These are phyloP conservation scores for Rallus crepitans DNA, from an alignment of 2,797 vertebrate genomes.

Conservation along the genomic window DNA sequence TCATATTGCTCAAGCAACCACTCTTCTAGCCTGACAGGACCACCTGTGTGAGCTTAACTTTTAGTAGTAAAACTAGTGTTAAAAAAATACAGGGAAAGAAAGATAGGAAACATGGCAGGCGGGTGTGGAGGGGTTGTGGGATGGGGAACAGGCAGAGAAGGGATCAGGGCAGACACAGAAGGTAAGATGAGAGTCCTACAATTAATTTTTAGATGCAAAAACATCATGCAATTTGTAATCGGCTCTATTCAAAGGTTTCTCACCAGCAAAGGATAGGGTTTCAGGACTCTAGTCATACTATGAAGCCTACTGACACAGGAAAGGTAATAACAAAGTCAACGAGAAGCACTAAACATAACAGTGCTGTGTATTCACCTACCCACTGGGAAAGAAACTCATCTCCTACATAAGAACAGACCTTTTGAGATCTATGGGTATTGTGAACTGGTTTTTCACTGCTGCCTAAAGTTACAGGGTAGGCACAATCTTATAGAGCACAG, in stretches of 20 bases:
- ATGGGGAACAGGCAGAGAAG: background rate
- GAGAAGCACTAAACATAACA: background rate
- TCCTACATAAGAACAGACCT: background rate
- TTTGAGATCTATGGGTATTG: background rate
- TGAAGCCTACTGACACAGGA: background rate
- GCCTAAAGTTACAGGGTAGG: background rate
- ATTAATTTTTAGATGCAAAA: background rate
- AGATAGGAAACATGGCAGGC: background rate
- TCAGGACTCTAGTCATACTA: background rate
- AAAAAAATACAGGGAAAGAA: background rate
- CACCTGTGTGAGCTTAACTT: constrained; percentile 29
- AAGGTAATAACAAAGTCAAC: background rate
- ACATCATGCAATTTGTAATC: background rate
- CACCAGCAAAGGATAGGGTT: background rate
- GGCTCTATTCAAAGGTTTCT: background rate
- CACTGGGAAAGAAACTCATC: background rate
- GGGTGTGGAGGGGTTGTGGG: no score
- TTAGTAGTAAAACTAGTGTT: background rate
- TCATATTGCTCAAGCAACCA: background rate
- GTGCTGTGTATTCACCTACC: background rate
- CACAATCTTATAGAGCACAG: background rate
- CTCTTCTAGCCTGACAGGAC: constrained; percentile 18
- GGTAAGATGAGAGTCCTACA: background rate
- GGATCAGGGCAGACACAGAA: background rate
- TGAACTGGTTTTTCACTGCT: background rate